A percentile compares a stretch with the other conserved stretches of the same genome.
Conservation (phyloP, 2,797 vertebrate genomes). For the Leptoclinus maculatus region DNA sequence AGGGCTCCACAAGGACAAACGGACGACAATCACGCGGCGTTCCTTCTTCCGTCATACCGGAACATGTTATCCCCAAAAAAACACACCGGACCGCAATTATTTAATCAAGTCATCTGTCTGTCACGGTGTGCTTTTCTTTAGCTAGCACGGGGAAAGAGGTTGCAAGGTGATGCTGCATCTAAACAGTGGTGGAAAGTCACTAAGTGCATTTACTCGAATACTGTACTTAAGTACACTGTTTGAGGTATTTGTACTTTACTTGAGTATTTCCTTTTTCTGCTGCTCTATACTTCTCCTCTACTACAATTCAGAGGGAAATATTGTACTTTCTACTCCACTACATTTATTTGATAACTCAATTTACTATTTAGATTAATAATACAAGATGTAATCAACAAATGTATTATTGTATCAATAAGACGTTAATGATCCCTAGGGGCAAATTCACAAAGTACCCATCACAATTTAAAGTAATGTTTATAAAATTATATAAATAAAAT, state of each 20-base stretch:
- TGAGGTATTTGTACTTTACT: background rate
- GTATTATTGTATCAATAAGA: background rate
- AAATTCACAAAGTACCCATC: background rate
- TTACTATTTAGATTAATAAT: background rate
- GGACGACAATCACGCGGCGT: constrained; percentile 48
- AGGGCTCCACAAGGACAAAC: constrained; percentile 75
- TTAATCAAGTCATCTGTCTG: background rate
- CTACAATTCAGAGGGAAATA: background rate
- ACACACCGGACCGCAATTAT: background rate
- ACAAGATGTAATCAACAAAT: background rate
- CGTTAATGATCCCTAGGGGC: background rate
- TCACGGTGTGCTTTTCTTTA: fast-evolving
- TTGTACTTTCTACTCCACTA: background rate
- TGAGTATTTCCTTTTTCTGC: background rate
- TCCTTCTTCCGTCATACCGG: constrained; percentile 22
- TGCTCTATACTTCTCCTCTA: background rate
- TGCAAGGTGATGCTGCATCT: too few species aligned
- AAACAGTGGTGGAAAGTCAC: background rate
- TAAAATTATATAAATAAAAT: background rate
- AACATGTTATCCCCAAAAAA: background rate
- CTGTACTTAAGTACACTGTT: background rate
- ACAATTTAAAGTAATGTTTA: background rate
- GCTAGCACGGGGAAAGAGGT: too few species aligned
- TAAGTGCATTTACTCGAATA: background rate
- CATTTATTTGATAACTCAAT: background rate